Evolutionary conservation across 2,888 invertebrate species (phyloP).

Genomic region (Tipula helvola): DNA sequence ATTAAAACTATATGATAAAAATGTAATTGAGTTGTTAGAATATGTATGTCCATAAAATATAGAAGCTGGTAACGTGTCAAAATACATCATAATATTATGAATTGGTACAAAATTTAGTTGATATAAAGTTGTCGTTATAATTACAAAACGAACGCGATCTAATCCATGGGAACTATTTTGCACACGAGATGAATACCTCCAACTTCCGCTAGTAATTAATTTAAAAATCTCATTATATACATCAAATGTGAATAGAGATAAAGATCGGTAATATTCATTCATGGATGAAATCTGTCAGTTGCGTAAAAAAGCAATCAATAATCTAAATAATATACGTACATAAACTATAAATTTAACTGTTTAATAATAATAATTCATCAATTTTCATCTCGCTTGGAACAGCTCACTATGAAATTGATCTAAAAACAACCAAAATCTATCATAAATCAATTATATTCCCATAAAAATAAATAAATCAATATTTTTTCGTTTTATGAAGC

Average conservation of each 20-base stretch:
- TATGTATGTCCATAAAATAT: background rate
- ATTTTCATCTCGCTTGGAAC: background rate
- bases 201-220: background rate
- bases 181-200: background rate
- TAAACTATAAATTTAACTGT: background rate
- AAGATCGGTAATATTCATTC: background rate
- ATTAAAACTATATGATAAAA: background rate
- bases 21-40: background rate
- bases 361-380: background rate
- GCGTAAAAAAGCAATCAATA: constrained; percentile 4
- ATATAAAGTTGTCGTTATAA: background rate
- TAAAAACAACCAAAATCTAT: background rate
- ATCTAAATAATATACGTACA: background rate
- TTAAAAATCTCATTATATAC: background rate
- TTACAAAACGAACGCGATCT: background rate
- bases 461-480: background rate
- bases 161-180: background rate
- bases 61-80: background rate
- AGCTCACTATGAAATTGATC: background rate
- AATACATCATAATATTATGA: background rate
- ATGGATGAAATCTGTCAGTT: background rate
- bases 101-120: background rate
- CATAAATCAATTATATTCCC: background rate
- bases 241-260: background rate
- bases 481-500: background rate